Evolutionary conservation across 2,797 vertebrate species (phyloP), one percentile per base, ranked within the genome.

Genomic region (Sarcoramphus papa): DNA sequence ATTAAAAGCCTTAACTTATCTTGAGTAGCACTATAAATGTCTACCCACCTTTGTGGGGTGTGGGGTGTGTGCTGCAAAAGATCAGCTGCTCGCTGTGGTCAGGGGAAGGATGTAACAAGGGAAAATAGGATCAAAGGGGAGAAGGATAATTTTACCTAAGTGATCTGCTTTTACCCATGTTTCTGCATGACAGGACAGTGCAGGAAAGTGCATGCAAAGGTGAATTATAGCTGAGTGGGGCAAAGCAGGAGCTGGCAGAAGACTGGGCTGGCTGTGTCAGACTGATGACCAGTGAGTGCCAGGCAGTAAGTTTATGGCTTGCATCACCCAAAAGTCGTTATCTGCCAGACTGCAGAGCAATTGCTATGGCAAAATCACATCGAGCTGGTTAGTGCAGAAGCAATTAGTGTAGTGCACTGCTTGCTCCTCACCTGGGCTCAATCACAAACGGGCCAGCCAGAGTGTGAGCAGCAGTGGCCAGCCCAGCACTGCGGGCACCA

Each of bases 381-480:
- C 3, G 63, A 87, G 64, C 45, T 41, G 67, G 74, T 60, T 4
- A 60, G 41, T 5, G 41, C 7, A 56, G 50, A 40, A 57, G 63
- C 2, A 9, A 28, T 19, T 4, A 41, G 67, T 0, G 30, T 14
- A 25, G 37, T 8, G 53, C 35, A 12, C 21, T 8, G 4, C n/a
- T 63, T 81, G 67, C 70, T 78, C 50, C 69, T 75, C 45, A 6
- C 14, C 63, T 30, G 59, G 92, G 72, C 84, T 68, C 41, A 12
- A 3, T 4, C 33, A 8, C 11, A 21, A 21, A 18, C 0, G 3
- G 28, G 18, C 33, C 40, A 63, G 62, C 22, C 48, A 5, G 12
- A 14, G 35, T 0, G 3, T 0, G 47, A 45, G 85, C 31, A 25
- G 57, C 0, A 6, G 22, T 53, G 78, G 24, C 40, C 56, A 87